phyloP scores from a whole-genome alignment of 1,140 invertebrate species.

The Drosophila teissieri region DNA sequence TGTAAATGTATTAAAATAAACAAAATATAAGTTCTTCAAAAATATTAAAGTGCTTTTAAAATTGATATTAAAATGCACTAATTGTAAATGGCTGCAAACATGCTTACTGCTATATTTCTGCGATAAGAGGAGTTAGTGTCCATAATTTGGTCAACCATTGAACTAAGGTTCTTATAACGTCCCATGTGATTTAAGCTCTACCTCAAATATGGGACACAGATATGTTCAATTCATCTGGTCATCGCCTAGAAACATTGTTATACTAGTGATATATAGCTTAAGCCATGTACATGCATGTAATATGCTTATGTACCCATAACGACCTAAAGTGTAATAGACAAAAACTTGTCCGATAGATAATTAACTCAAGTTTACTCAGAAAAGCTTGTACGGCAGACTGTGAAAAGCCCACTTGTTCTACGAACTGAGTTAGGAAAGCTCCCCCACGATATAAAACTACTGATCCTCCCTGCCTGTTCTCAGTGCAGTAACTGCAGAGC shows the following conservation, averaged over 20 bases:
- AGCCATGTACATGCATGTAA: not conserved
- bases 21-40: not conserved
- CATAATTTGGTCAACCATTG: too few relatives aligned
- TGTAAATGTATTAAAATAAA: not conserved
- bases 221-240: not conserved
- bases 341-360: conserved; percentile 1
- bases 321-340: not conserved
- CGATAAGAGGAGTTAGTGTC: too few relatives aligned
- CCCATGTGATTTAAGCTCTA: too few relatives aligned
- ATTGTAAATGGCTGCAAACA: too few relatives aligned
- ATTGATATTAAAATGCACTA: too few relatives aligned
- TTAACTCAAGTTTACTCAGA: not conserved
- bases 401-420: not conserved
- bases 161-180: too few relatives aligned
- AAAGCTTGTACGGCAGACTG: conserved; percentile 2
- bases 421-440: conserved; percentile 25
- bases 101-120: too few relatives aligned
- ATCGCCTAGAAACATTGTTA: not conserved
- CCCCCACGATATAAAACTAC: conserved; percentile 7
- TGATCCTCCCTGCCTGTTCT: conserved; percentile 12
- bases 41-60: not conserved
- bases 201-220: not conserved
- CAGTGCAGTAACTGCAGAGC: not conserved
- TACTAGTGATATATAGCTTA: not conserved
- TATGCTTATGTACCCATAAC: not conserved